Evolutionary conservation across 2,113 vertebrate species (phyloP), one percentile per base, ranked within the genome.

Genomic region (Galeopterus variegatus): DNA sequence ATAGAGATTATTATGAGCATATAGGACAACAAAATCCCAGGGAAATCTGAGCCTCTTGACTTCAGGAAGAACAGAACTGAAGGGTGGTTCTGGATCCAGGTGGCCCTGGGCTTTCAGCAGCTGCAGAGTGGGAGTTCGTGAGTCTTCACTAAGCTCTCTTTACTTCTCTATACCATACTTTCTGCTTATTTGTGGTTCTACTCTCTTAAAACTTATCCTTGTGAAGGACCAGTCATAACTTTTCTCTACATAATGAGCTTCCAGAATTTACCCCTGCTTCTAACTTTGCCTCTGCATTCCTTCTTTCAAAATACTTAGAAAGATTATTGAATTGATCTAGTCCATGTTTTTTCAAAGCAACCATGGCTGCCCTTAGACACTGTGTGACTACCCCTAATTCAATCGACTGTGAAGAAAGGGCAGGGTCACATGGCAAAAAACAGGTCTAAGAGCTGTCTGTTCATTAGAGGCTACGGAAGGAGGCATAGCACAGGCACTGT

Each of bases 271-370:
- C 14, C 45, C 14, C 9, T 69, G 41, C 52, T 96, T 87, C 28
- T 79, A 36, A 96, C 31, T 69, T 92, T 92, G 24, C n/a, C 64
- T 93, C 24, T 96, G 54, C 24, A 60, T 79, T 84, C 4, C 14
- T 90, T 50, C n/a, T 31, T 84, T 76, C 56, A 80, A 85, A 94
- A 90, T 77, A 64, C 17, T 79, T 56, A 80, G 21, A 81, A 73
- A 77, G 24, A 24, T 62, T 73, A 64, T 21, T 54, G 54, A 62
- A 75, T 31, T 95, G 52, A 33, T 67, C 19, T 52, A 83, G 48
- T 21, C 2, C 8, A 60, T 64, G 5, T 17, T 84, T 52, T 76
- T 79, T 75, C 54, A 64, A 41, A 50, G 81, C 26, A 96, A 33
- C 33, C 26, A 17, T 48, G 45, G 48, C n/a, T 91, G 19, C 28